phyloP scores from a whole-genome alignment of 2,797 vertebrate genomes.

The Varecia variegata region DNA sequence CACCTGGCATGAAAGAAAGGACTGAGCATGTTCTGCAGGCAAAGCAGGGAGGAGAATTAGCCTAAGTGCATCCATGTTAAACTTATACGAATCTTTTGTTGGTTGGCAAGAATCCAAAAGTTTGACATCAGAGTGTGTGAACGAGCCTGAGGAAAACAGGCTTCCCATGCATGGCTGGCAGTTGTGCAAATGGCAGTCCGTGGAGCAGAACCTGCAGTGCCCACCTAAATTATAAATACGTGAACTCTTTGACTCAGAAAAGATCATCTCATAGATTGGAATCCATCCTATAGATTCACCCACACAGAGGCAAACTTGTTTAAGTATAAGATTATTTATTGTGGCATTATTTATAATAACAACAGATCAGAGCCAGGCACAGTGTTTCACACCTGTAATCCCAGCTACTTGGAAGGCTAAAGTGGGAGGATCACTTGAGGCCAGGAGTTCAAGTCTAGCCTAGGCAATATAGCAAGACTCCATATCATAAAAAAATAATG shows the following conservation, averaged over 20 bases:
- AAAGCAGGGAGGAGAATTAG: background rate
- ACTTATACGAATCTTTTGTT: background rate
- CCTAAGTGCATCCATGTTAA: background rate
- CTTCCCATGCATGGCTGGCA: background rate
- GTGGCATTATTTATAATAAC: background rate
- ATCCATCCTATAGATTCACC: background rate
- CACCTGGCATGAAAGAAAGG: background rate
- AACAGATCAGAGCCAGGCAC: background rate
- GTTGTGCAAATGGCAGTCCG: background rate
- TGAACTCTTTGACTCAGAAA: background rate
- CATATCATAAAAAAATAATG: background rate
- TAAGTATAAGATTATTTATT: background rate
- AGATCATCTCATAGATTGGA: background rate
- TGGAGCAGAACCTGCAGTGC: background rate
- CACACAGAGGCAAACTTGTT: background rate
- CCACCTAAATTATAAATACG: background rate
- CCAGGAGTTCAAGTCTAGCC: background rate
- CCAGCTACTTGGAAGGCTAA: background rate
- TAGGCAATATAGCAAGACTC: background rate
- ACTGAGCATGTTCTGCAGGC: background rate
- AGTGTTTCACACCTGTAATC: background rate
- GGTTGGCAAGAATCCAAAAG: background rate
- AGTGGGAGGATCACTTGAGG: background rate
- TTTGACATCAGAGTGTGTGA: background rate
- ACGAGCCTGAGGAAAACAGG: background rate